phyloP scores from a whole-genome alignment of 2,888 invertebrate genomes.

The Drosophila histrio region DNA sequence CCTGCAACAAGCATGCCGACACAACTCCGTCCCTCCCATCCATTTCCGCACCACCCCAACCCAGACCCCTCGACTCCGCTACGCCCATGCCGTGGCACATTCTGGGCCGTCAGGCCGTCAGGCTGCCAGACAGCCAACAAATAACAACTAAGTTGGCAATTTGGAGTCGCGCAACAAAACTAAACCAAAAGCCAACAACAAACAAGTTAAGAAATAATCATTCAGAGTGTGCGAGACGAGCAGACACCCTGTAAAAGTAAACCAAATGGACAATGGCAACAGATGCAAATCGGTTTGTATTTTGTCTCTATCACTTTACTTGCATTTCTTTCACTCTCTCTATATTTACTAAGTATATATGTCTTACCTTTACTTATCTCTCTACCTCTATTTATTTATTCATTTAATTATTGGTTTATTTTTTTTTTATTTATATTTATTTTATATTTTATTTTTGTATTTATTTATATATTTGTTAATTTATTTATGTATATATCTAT shows the following conservation, averaged over 20 bases:
- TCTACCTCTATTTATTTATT: too few species aligned
- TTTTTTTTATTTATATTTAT: too few species aligned
- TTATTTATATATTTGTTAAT: too few species aligned
- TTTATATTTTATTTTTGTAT: too few species aligned
- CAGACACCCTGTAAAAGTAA: background rate
- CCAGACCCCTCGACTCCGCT: background rate
- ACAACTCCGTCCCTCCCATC: background rate
- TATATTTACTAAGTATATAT: too few species aligned
- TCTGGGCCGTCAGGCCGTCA: conserved; percentile 42
- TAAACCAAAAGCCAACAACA: conserved; percentile 38
- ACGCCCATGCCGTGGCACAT: conserved; percentile 23
- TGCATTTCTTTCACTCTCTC: too few species aligned
- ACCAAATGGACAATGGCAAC: too few species aligned
- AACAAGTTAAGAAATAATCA: background rate
- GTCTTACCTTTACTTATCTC: too few species aligned
- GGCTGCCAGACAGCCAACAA: conserved; percentile 70
- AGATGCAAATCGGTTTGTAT: too few species aligned
- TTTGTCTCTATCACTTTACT: background rate
- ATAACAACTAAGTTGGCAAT: conserved; percentile 77
- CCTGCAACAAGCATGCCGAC: background rate
- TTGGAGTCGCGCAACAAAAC: conserved; percentile 61
- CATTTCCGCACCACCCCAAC: too few species aligned
- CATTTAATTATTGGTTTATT: too few species aligned
- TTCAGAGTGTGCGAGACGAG: background rate
- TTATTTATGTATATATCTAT: too few species aligned